These are phyloP conservation scores for Agrotis exclamationis DNA, from an alignment of 2,888 invertebrate species.

Conservation along the genomic window DNA sequence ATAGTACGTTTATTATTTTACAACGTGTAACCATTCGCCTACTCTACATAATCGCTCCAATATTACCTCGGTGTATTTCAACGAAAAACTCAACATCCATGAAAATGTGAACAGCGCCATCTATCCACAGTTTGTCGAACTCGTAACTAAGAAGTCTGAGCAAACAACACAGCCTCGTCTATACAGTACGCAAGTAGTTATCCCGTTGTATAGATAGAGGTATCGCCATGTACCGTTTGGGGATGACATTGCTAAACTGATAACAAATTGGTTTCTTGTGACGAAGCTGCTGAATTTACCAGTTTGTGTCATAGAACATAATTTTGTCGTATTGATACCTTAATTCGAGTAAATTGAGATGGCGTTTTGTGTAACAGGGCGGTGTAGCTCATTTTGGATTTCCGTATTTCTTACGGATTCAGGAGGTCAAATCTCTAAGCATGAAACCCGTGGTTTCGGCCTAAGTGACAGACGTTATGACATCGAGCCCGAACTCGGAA, in stretches of 20 bases:
- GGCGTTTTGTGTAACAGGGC: not conserved
- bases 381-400: too few relatives aligned
- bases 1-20: not conserved
- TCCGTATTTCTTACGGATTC: too few relatives aligned
- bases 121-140: slow-evolving; percentile 57
- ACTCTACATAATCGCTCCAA: not conserved
- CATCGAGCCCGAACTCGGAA: too few relatives aligned
- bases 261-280: slow-evolving; percentile 36
- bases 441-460: too few relatives aligned
- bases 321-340: not conserved
- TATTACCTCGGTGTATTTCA: not conserved
- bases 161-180: slow-evolving; percentile 45
- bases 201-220: slow-evolving; percentile 79
- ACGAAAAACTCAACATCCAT: not conserved
- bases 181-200: slow-evolving; percentile 71
- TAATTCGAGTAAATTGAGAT: not conserved
- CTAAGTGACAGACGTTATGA: too few relatives aligned
- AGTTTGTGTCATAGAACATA: not conserved
- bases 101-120: slow-evolving; percentile 65
- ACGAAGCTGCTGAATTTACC: slow-evolving; percentile 5
- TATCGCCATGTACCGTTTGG: slow-evolving; percentile 70
- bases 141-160: slow-evolving; percentile 46
- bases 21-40: not conserved
- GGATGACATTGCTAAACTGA: slow-evolving; percentile 26
- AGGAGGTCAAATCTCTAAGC: too few relatives aligned